Evolutionary conservation across 2,113 vertebrate species (phyloP).

Genomic region (Hoplias malabaricus): DNA sequence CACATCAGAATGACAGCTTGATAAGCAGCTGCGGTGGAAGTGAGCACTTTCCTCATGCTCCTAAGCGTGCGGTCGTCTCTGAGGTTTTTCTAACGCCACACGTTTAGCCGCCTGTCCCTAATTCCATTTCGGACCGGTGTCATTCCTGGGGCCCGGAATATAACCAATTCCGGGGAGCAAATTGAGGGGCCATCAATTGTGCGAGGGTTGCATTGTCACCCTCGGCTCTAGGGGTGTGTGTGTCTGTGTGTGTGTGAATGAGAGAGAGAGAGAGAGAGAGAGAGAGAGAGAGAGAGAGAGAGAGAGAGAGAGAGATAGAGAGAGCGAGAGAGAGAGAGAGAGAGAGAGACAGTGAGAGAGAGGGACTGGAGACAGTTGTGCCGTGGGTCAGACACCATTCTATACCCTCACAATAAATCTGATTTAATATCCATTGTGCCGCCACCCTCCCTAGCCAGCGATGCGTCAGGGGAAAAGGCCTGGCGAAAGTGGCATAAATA

Average conservation of each 20-base stretch:
- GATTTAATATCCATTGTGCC: constrained; percentile 70
- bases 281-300: background rate
- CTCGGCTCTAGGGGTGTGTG: constrained; percentile 21
- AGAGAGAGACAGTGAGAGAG: background rate
- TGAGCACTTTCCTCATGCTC: constrained; percentile 9
- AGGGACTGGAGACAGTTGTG: constrained; percentile 20
- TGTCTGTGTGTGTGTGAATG: background rate
- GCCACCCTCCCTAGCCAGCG: constrained; percentile 51
- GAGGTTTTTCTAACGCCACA: constrained; percentile 45
- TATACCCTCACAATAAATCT: constrained; percentile 68
- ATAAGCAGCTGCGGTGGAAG: constrained; percentile 37
- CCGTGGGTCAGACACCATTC: constrained; percentile 60
- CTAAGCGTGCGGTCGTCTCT: background rate
- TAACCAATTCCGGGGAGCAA: constrained; percentile 65
- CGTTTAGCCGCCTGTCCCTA: constrained; percentile 56
- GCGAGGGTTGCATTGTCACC: constrained; percentile 55
- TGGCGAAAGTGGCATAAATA: constrained; percentile 59
- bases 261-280: constrained; percentile 2
- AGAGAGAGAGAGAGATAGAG: background rate
- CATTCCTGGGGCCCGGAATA: constrained; percentile 60
- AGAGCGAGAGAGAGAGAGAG: constrained; percentile 1
- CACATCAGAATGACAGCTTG: constrained; percentile 39
- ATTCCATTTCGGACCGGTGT: constrained; percentile 54
- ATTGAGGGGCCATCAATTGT: constrained; percentile 70
- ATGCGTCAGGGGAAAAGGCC: constrained; percentile 8